Percentiles rank a stretch among this genome's conserved stretches.
These are phyloP conservation scores for Ascidia mentula DNA, from an alignment of 23 tunicate genomes.

Conservation along the genomic window DNA sequence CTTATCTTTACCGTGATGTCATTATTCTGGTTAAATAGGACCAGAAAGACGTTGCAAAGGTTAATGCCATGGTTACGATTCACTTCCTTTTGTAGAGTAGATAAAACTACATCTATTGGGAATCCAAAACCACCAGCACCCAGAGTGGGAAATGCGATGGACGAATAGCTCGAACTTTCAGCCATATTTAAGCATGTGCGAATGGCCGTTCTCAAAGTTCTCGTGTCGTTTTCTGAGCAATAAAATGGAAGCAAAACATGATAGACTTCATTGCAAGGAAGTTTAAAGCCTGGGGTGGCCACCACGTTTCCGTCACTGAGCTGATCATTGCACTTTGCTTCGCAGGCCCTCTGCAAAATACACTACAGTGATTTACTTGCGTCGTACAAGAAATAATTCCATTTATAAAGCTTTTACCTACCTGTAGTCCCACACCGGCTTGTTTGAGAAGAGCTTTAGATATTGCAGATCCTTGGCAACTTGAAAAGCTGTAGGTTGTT, in stretches of 20 bases:
- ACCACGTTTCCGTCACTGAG: slow-evolving; percentile 17
- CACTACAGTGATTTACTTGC: too few species aligned
- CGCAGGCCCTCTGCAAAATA: background rate
- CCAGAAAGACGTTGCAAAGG: slow-evolving; percentile 17
- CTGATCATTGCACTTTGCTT: background rate
- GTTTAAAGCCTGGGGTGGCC: slow-evolving; percentile 14
- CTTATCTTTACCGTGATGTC: slow-evolving; percentile 26
- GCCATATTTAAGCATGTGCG: slow-evolving; percentile 37
- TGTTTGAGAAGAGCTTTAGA: slow-evolving; percentile 38
- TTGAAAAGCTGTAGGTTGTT: slow-evolving; percentile 13
- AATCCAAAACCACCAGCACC: slow-evolving; percentile 60
- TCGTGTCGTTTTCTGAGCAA: background rate
- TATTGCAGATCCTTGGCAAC: slow-evolving; percentile 39
- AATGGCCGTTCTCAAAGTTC: background rate
- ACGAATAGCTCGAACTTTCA: slow-evolving; percentile 19
- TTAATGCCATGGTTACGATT: slow-evolving; percentile 15
- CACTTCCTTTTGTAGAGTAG: slow-evolving; percentile 17
- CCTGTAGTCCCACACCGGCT: slow-evolving; percentile 53
- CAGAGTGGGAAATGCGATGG: slow-evolving; percentile 64
- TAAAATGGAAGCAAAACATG: background rate
- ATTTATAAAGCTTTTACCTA: too few species aligned
- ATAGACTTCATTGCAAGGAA: slow-evolving; percentile 24
- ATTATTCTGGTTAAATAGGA: slow-evolving; percentile 26
- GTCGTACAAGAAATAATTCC: background rate
- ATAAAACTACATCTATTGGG: slow-evolving; percentile 37